These are phyloP conservation scores for Podiceps cristatus DNA, from an alignment of 2,113 vertebrate species.

Conservation along the genomic window DNA sequence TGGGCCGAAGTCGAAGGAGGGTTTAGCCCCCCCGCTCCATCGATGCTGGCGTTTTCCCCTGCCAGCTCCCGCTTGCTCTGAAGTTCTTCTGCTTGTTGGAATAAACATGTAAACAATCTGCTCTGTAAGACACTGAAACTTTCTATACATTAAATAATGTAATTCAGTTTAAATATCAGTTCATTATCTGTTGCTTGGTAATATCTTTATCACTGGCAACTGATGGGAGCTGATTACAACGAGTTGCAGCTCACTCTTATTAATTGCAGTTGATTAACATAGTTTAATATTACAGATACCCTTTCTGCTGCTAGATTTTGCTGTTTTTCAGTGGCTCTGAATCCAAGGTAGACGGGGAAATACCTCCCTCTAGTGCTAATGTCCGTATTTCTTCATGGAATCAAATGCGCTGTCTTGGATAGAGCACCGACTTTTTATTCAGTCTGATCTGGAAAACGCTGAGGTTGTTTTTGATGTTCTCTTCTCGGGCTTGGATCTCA, in stretches of 20 bases:
- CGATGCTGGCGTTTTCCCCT: rapidly evolving
- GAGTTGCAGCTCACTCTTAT: neutral
- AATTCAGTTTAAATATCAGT: neutral
- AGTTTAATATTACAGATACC: neutral
- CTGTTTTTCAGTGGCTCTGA: neutral
- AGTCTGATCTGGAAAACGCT: rapidly evolving
- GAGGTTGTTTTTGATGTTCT: neutral
- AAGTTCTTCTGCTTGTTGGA: neutral
- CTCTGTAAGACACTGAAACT: neutral
- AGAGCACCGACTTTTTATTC: rapidly evolving
- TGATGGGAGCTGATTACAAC: slow-evolving; percentile 22
- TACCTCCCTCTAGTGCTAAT: slow-evolving; percentile 55
- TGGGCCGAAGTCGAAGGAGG: rapidly evolving
- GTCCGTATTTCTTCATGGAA: rapidly evolving
- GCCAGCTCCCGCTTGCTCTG: neutral
- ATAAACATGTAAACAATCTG: neutral
- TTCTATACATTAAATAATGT: neutral
- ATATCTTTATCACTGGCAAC: neutral
- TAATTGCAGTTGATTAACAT: slow-evolving; percentile 36
- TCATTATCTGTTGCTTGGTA: neutral
- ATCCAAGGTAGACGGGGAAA: neutral
- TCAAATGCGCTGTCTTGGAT: rapidly evolving
- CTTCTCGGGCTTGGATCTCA: neutral
- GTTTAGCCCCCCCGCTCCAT: rapidly evolving
- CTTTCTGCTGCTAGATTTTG: neutral